phyloP scores from a whole-genome alignment of 2,888 invertebrate genomes.

The Nemotelus nigrinus region DNA sequence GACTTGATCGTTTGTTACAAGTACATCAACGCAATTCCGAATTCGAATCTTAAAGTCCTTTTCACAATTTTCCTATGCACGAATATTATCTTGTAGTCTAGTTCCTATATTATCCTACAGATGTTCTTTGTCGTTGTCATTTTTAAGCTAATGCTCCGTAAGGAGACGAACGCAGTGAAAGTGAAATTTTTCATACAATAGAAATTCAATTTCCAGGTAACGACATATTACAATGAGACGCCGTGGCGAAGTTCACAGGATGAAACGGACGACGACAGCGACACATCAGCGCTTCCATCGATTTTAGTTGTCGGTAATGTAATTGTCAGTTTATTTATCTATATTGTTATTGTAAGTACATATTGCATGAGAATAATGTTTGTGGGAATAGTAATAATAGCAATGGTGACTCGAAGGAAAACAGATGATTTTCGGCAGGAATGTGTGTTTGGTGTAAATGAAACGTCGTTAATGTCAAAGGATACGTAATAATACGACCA shows the following conservation, averaged over 20 bases:
- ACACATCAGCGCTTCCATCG: constrained; percentile 81
- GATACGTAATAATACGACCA: too few relatives aligned
- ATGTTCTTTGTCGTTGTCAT: constrained; percentile 6
- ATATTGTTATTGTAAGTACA: constrained; percentile 53
- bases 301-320: constrained; percentile 82
- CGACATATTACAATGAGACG: constrained; percentile 64
- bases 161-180: constrained; percentile 2
- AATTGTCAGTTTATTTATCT: constrained; percentile 63
- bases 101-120: not conserved
- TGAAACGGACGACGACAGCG: constrained; percentile 69
- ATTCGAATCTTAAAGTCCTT: too few relatives aligned
- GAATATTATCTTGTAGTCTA: too few relatives aligned
- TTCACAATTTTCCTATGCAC: too few relatives aligned
- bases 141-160: not conserved
- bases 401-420: not conserved
- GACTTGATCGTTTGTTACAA: too few relatives aligned
- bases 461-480: too few relatives aligned
- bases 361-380: not conserved
- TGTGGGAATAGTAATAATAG: not conserved
- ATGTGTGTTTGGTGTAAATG: too few relatives aligned
- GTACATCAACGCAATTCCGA: too few relatives aligned
- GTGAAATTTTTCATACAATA: constrained; percentile 13
- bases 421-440: not conserved
- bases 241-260: constrained; percentile 55
- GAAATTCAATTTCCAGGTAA: constrained; percentile 58